Base-by-base conservation (phyloP, 2,888 invertebrate species). In the Polylopha cassiicola region DNA sequence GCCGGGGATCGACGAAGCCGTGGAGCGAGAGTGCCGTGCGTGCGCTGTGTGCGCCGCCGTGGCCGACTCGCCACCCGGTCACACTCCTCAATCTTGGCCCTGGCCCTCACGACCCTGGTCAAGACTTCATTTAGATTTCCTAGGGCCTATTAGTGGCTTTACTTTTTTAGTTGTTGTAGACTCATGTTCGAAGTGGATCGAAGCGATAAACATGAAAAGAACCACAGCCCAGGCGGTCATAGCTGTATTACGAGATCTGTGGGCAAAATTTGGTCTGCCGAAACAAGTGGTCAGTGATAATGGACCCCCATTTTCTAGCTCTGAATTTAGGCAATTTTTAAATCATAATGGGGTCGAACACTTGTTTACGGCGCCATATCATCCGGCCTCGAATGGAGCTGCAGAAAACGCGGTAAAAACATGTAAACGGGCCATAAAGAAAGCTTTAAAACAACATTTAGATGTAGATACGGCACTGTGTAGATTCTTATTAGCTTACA, bases 1-100 rank as follows among this genome's bases (percentile, higher is more conserved):
- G 54, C 51, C 50, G 8, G 30, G 43, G 5, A 8, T 53, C 9
- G 48, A 53, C 23, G 26, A 23, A 10, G 37, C 21, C 15, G 22
- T 20, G 30, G 29, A 29, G 17, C 7, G 3, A 5, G 9, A 15
- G 18, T 38, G 37, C 28, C 37, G 29, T 15, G 28, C 21, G 16
- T 37, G 39, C 28, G 10, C 7, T n/a, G 18, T 22, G 20, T 38
- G 31, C 31, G 38, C 38, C 31, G 31, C 17, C n/a, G 22, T 29
- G 23, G 28, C 37, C 2, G 22, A 13, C 10, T 3, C 30, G 20
- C 30, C 30, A 10, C 30, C 26, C 18, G 18, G 10, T 4, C 14
- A 13, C 10, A 3, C 30, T 4, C 30, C 20, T 3, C 4, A 3
- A 4, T 16, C 30, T 11, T 38, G 37, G 37, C 7, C 1, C 9